Conservation (phyloP, 2,888 invertebrate genomes). For the Drosophila neoperkinsi region DNA sequence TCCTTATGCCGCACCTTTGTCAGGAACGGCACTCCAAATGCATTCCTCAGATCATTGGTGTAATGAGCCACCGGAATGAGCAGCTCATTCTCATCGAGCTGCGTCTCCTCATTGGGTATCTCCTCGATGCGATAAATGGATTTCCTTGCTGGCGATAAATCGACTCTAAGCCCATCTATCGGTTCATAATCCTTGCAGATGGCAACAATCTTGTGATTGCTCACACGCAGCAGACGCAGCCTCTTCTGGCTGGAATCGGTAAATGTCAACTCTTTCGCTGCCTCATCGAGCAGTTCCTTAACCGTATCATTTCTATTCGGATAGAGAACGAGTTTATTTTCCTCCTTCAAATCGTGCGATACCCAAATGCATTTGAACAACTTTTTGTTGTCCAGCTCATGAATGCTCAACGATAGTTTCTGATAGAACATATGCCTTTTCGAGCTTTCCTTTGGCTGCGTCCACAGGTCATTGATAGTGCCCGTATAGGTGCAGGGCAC, state of each 20-base stretch:
- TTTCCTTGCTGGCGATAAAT: conserved; percentile 72
- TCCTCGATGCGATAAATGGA: conserved; percentile 93
- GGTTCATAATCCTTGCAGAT: conserved; percentile 90
- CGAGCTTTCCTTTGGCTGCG: conserved; percentile 92
- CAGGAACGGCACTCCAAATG: conserved; percentile 97
- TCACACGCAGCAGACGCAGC: conserved; percentile 92
- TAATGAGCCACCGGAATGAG: conserved; percentile 98
- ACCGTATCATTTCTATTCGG: conserved; percentile 98
- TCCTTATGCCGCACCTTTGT: conserved; percentile 96
- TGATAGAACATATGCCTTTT: conserved; percentile 98
- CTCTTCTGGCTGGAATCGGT: conserved; percentile 94
- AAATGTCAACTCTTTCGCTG: conserved; percentile 95
- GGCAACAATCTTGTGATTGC: conserved; percentile 89
- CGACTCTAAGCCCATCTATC: conserved; percentile 86
- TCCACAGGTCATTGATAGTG: conserved; percentile 92
- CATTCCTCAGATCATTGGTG: conserved; percentile 96
- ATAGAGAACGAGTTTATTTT: conserved; percentile 97
- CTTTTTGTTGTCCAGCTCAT: conserved; percentile 98
- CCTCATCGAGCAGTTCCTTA: conserved; percentile 95
- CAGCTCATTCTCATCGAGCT: conserved; percentile 92
- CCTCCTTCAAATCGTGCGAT: conserved; percentile 95
- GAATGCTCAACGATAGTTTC: conserved; percentile 97
- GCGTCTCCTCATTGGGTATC: conserved; percentile 95
- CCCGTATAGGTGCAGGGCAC: conserved; percentile 84
- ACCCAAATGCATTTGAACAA: conserved; percentile 96